phyloP scores from a whole-genome alignment of 2,797 vertebrate species.

The Esox masquinongy region DNA sequence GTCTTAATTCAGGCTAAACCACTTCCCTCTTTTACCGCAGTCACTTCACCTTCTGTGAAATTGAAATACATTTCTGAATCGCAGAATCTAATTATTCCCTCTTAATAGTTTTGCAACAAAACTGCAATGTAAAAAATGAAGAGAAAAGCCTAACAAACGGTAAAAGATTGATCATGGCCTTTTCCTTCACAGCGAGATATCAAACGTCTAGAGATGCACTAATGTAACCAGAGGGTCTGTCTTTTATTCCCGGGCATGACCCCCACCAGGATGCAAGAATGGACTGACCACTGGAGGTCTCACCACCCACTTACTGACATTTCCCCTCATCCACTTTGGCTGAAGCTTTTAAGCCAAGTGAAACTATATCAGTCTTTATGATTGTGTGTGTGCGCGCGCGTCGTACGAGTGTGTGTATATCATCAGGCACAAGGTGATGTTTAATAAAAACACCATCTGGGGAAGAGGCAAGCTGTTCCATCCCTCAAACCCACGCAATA shows the following conservation, averaged over 20 bases:
- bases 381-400: neutral
- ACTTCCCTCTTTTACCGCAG: slow-evolving; percentile 19
- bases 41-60: neutral
- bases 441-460: slow-evolving; percentile 75
- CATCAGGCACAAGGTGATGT: slow-evolving; percentile 55
- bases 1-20: slow-evolving; percentile 61
- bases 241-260: slow-evolving; percentile 63
- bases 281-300: slow-evolving; percentile 58
- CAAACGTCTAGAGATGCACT: slow-evolving; percentile 66
- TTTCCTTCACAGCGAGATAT: slow-evolving; percentile 64
- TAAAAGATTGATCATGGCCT: slow-evolving; percentile 70
- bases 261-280: slow-evolving; percentile 69
- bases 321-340: slow-evolving; percentile 7
- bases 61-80: slow-evolving; percentile 9
- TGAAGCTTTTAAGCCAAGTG: slow-evolving; percentile 24
- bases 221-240: slow-evolving; percentile 60
- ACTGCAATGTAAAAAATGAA: neutral
- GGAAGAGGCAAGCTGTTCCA: slow-evolving; percentile 54
- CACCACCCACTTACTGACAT: slow-evolving; percentile 44
- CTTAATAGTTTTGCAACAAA: neutral
- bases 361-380: slow-evolving; percentile 8
- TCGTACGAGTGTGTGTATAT: slow-evolving; percentile 22
- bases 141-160: slow-evolving; percentile 5
- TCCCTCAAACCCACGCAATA: slow-evolving; percentile 52
- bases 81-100: slow-evolving; percentile 2